These are phyloP conservation scores for Palaemon carinicauda DNA, from an alignment of 1,140 invertebrate species.

Conservation along the genomic window DNA sequence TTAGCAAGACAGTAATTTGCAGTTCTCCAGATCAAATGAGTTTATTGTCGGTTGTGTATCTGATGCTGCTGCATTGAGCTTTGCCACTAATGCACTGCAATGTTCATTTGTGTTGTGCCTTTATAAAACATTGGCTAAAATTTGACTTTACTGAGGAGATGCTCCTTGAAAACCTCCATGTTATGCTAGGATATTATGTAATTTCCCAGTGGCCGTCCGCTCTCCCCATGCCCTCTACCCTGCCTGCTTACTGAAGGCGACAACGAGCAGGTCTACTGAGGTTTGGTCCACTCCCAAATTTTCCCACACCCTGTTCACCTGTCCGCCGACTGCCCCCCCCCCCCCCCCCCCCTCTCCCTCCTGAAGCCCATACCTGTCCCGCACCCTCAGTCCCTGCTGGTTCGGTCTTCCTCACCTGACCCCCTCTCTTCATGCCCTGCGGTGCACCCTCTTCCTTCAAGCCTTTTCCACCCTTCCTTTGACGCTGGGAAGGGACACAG, in stretches of 20 bases:
- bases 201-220: not conserved
- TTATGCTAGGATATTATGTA: not conserved
- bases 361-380: not conserved
- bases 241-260: not conserved
- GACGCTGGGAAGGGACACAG: slow-evolving; percentile 31
- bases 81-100: too few relatives aligned
- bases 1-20: too few relatives aligned
- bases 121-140: too few relatives aligned
- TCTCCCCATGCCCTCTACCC: slow-evolving; percentile 3
- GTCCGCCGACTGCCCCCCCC: slow-evolving; percentile 15
- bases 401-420: not conserved
- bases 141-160: too few relatives aligned
- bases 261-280: slow-evolving; percentile 2
- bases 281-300: slow-evolving; percentile 6
- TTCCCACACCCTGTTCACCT: slow-evolving; percentile 55
- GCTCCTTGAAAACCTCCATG: too few relatives aligned
- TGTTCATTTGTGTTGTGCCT: too few relatives aligned
- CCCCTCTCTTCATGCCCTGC: slow-evolving; percentile 25
- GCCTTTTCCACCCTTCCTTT: slow-evolving; percentile 55
- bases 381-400: not conserved
- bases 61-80: too few relatives aligned
- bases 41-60: too few relatives aligned
- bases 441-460: slow-evolving; percentile 51
- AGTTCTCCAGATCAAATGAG: too few relatives aligned
- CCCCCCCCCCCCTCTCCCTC: not conserved